Conservation (phyloP, 2,797 vertebrate genomes). For the Holocentrus rufus region DNA sequence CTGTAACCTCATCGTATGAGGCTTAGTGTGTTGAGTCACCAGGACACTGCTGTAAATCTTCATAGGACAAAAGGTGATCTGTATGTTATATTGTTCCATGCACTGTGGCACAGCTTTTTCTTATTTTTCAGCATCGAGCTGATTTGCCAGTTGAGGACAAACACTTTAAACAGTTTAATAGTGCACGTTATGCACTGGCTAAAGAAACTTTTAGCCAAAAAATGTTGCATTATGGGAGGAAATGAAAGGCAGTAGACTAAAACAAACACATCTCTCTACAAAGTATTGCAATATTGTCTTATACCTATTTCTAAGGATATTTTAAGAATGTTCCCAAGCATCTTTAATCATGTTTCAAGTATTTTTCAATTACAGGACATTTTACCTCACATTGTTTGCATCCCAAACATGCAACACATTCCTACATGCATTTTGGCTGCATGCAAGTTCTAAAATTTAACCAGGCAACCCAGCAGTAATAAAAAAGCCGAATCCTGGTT, state of each 20-base stretch:
- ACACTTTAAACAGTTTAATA: too few relatives aligned
- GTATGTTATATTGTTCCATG: too few relatives aligned
- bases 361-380: background rate
- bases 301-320: background rate
- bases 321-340: background rate
- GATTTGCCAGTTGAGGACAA: too few relatives aligned
- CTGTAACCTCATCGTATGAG: too few relatives aligned
- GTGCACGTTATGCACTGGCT: too few relatives aligned
- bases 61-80: too few relatives aligned
- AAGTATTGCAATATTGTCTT: background rate
- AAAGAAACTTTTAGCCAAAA: conserved; percentile 2
- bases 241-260: conserved; percentile 13
- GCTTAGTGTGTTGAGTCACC: too few relatives aligned
- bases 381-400: background rate
- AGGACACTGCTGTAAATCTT: too few relatives aligned
- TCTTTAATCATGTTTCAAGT: background rate
- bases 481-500: background rate
- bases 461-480: background rate
- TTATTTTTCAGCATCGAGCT: too few relatives aligned
- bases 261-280: background rate
- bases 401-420: background rate
- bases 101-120: too few relatives aligned
- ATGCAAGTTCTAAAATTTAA: background rate
- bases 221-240: background rate
- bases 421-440: background rate